Percentiles rank a stretch among this genome's conserved stretches.
Evolutionary conservation across 2,113 vertebrate genomes (phyloP).

Genomic region (Callithrix jacchus): DNA sequence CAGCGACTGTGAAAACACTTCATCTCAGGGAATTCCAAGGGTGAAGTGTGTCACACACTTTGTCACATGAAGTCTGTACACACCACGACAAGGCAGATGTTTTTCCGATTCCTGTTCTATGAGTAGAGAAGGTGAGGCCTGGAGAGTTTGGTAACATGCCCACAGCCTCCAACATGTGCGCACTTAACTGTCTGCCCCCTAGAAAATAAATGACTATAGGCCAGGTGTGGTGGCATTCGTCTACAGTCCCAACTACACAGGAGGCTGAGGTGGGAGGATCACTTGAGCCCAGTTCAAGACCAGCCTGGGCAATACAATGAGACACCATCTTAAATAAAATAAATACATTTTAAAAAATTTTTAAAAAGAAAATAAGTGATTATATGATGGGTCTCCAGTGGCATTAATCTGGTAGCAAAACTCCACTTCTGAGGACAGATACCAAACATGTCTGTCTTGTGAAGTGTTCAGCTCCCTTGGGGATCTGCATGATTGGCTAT

Average conservation of each 20-base stretch:
- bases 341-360: too few relatives aligned
- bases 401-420: neutral
- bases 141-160: neutral
- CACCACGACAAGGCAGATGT: neutral
- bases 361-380: neutral
- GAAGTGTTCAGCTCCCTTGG: accelerated
- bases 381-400: neutral
- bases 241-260: too few relatives aligned
- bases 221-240: too few relatives aligned
- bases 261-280: too few relatives aligned
- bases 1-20: accelerated
- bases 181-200: neutral
- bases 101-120: neutral
- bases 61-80: accelerated
- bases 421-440: neutral
- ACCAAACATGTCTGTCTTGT: too few relatives aligned
- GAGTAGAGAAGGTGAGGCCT: neutral
- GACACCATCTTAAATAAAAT: too few relatives aligned
- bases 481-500: neutral
- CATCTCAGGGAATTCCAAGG: neutral
- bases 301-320: too few relatives aligned
- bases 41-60: accelerated
- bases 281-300: too few relatives aligned
- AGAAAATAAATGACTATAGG: neutral
- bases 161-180: neutral